Conservation (phyloP, 2,797 vertebrate genomes). For the Sebastes baramenuke region DNA sequence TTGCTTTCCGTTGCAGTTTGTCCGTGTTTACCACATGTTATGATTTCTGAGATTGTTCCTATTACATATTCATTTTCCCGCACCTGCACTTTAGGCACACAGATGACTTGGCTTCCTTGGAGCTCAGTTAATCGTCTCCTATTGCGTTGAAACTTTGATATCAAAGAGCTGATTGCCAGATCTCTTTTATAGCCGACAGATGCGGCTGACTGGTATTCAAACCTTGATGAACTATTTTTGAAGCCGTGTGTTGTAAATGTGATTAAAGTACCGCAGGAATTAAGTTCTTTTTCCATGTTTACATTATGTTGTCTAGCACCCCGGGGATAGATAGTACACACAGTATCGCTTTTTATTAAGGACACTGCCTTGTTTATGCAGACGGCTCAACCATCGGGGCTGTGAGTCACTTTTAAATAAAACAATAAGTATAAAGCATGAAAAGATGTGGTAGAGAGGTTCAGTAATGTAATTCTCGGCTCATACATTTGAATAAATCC, state of each 20-base stretch:
- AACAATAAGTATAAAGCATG: not conserved
- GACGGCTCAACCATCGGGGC: not conserved
- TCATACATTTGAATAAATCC: not conserved
- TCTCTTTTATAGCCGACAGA: slow-evolving; percentile 17
- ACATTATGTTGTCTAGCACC: not conserved
- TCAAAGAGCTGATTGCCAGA: slow-evolving; percentile 4
- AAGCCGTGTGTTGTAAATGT: not conserved
- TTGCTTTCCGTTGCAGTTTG: not conserved
- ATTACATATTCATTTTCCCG: not conserved
- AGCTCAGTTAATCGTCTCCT: slow-evolving; percentile 14
- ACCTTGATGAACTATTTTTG: not conserved
- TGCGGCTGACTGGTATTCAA: slow-evolving; percentile 1
- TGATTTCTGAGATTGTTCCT: not conserved
- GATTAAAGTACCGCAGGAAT: not conserved
- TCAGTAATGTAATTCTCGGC: not conserved
- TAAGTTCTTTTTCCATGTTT: slow-evolving; percentile 11
- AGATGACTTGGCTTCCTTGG: not conserved
- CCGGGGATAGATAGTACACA: not conserved
- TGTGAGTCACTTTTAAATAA: slow-evolving; percentile 5
- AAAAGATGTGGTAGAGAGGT: not conserved
- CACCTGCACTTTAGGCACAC: slow-evolving; percentile 6
- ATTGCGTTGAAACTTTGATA: not conserved
- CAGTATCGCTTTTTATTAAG: slow-evolving; percentile 7
- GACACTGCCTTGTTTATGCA: not conserved
- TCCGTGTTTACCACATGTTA: not conserved